Conservation (phyloP, 2,888 invertebrate genomes). For the Chrysopilus asiliformis region DNA sequence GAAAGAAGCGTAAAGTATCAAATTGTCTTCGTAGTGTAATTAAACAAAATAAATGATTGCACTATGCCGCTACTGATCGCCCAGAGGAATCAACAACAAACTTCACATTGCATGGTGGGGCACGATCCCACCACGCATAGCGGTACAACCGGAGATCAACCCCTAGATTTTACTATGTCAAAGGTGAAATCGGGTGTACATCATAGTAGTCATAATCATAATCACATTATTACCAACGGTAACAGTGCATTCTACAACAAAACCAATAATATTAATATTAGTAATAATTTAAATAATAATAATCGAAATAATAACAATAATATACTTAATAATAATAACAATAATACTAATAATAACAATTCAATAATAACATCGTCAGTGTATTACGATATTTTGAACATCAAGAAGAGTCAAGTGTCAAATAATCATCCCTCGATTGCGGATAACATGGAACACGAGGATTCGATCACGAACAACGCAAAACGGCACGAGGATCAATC, state of each 20-base stretch:
- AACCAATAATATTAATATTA: neutral
- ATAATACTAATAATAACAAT: neutral
- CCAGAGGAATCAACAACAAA: conserved; percentile 15
- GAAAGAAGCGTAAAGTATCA: conserved; percentile 2
- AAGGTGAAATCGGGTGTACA: conserved; percentile 15
- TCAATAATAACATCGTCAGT: too few species aligned
- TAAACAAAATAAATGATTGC: too few species aligned
- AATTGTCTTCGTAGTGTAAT: too few species aligned
- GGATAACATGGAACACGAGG: too few species aligned
- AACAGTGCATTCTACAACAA: neutral
- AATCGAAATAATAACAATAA: neutral
- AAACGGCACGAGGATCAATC: too few species aligned
- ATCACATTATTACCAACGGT: neutral
- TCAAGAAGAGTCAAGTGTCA: too few species aligned
- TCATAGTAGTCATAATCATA: neutral
- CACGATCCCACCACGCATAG: conserved; percentile 3
- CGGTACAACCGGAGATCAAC: conserved; percentile 13
- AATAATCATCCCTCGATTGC: too few species aligned
- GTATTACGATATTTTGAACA: too few species aligned
- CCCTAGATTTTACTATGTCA: conserved; percentile 20
- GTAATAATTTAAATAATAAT: neutral
- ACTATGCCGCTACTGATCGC: conserved; percentile 19
- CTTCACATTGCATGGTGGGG: conserved; percentile 9
- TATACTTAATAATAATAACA: neutral
- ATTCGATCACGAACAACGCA: too few species aligned